Evolutionary conservation across 2,888 invertebrate genomes (phyloP).

Genomic region (Lissonota sp.): DNA sequence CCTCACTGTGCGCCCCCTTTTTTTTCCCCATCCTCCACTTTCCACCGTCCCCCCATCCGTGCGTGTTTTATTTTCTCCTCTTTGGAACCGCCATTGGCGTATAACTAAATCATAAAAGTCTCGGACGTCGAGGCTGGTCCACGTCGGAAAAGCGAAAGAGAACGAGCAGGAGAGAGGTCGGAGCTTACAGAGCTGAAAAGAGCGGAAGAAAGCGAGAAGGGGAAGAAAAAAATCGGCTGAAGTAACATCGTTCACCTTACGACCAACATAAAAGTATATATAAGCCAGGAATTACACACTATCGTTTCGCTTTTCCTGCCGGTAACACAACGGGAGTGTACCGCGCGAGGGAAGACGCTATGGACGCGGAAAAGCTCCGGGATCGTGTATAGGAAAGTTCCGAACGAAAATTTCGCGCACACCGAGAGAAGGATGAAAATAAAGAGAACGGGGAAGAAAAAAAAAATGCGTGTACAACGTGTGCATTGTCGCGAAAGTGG

Average conservation of each 20-base stretch:
- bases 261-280: constrained; percentile 42
- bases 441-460: too few species aligned
- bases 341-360: too few species aligned
- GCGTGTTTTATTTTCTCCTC: constrained; percentile 10
- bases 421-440: too few species aligned
- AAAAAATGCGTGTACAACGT: too few species aligned
- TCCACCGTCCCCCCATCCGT: constrained; percentile 19
- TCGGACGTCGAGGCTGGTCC: constrained; percentile 30
- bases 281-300: constrained; percentile 11
- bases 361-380: too few species aligned
- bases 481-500: too few species aligned
- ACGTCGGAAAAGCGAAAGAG: not conserved
- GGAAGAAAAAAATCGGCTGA: not conserved
- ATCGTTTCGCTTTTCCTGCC: too few species aligned
- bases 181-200: too few species aligned
- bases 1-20: constrained; percentile 13
- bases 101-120: constrained; percentile 58
- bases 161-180: not conserved
- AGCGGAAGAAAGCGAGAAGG: too few species aligned
- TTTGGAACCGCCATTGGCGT: constrained; percentile 45
- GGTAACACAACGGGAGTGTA: too few species aligned
- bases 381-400: too few species aligned
- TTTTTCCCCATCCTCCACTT: not conserved
- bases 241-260: constrained; percentile 31
- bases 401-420: too few species aligned